These are phyloP conservation scores for Drosophila testacea DNA, from an alignment of 2,888 invertebrate species.

Conservation along the genomic window DNA sequence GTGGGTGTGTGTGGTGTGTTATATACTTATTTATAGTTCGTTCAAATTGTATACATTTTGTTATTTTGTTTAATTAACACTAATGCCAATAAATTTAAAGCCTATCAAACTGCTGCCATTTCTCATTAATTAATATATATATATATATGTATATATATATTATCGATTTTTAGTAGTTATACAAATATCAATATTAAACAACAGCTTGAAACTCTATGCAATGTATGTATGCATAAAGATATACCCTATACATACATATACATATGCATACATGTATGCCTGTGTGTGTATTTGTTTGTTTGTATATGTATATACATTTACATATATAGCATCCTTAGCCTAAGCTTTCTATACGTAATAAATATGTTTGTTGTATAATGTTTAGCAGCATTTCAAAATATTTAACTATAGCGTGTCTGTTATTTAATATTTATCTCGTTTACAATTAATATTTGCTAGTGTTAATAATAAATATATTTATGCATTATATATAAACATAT, in stretches of 20 bases:
- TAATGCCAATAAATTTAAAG: conserved; percentile 63
- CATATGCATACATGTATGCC: conserved; percentile 22
- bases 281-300: conserved; percentile 7
- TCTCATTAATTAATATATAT: conserved; percentile 6
- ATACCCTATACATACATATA: conserved; percentile 19
- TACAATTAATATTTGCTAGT: conserved; percentile 76
- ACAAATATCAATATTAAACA: conserved; percentile 61
- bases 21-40: conserved; percentile 47
- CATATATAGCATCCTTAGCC: conserved; percentile 46
- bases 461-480: conserved; percentile 19
- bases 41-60: conserved; percentile 68
- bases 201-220: conserved; percentile 63
- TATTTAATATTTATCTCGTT: conserved; percentile 41
- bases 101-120: conserved; percentile 59
- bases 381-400: conserved; percentile 69
- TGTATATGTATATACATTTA: conserved; percentile 10
- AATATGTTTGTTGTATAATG: conserved; percentile 58
- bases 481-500: conserved; percentile 59
- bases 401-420: conserved; percentile 68
- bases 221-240: conserved; percentile 27
- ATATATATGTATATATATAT: not conserved
- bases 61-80: conserved; percentile 42
- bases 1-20: conserved; percentile 31
- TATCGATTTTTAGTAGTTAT: conserved; percentile 37
- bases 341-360: conserved; percentile 63